A percentile compares a stretch with the other conserved stretches of the same genome.
phyloP scores from a whole-genome alignment of 1,140 invertebrate genomes.

The Medauroidea extradentata region DNA sequence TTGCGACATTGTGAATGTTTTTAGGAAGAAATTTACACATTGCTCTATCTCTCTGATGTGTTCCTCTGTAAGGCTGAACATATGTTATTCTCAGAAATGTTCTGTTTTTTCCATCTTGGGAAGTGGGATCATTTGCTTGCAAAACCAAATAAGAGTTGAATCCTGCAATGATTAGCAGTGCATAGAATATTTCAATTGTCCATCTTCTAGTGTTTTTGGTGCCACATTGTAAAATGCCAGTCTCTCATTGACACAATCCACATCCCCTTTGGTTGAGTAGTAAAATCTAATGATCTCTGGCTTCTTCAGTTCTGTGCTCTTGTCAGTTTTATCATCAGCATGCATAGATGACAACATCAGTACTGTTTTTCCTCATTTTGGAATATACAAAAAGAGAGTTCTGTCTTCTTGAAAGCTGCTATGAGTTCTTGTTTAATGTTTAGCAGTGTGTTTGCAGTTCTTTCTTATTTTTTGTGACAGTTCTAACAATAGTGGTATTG shows the following conservation, averaged over 20 bases:
- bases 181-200: conserved; percentile 2
- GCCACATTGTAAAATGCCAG: conserved; percentile 19
- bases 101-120: neutral
- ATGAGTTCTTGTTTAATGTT: conserved; percentile 15
- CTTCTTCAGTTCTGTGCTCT: conserved; percentile 25
- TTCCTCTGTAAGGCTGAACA: neutral
- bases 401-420: conserved; percentile 22
- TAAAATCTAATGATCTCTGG: conserved; percentile 40
- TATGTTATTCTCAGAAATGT: neutral
- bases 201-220: conserved; percentile 17
- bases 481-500: conserved; percentile 24
- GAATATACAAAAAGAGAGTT: conserved; percentile 29
- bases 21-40: neutral
- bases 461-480: conserved; percentile 36
- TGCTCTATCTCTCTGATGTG: neutral
- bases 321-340: conserved; percentile 19
- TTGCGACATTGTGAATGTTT: neutral
- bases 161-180: neutral
- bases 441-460: conserved; percentile 24
- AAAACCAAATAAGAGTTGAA: neutral
- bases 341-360: conserved; percentile 27
- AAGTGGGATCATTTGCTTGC: neutral
- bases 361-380: conserved; percentile 26
- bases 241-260: conserved; percentile 39
- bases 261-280: conserved; percentile 41